Evolutionary conservation across 2,113 vertebrate species (phyloP), one percentile per base, ranked within the genome.

Genomic region (Lota lota): DNA sequence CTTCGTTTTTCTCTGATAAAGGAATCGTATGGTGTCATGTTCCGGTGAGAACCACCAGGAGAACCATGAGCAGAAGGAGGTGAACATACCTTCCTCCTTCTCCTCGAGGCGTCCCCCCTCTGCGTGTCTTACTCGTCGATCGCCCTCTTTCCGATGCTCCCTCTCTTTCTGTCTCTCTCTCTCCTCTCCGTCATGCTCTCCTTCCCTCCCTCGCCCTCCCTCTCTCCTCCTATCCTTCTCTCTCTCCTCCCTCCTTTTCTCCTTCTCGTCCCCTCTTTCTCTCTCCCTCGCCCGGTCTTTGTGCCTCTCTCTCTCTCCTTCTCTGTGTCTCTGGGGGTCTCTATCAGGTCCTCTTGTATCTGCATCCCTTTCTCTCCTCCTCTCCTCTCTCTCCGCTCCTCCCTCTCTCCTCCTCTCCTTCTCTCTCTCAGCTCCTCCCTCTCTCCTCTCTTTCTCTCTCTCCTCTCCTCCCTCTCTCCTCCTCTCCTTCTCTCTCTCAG

Each of bases 291-390:
- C 61, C 51, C 16, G 62, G 21, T 79, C 21, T 22, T 73, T 54
- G 11, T 28, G 84, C 85, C 36, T 86, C 70, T 89, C 91, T 64
- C 87, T 85, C 81, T 88, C 72, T 90, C 89, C 24, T 20, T 79
- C 68, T 66, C 70, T 54, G n/a, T 20, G 53, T 22, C 65, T 72
- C 22, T 79, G 78, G 60, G 61, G 71, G 14, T 79, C 79, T 53
- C 14, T 60, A 56, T 59, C 56, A 14, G 56, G n/a, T 28, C 33
- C 61, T 67, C 56, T 24, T 1, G 58, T 60, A 17, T 18, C 53
- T 56, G 53, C n/a, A n/a, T 56, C 4, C 19, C n/a, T 22, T 10
- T 5, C 11, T 22, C 59, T 61, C 59, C 11, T 22, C 14, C 20
- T 22, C 14, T 4, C 5, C 21, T 61, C 59, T 61, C 59, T 14